These are phyloP conservation scores for Thymelicus sylvestris DNA, from an alignment of 2,888 invertebrate genomes.

Conservation along the genomic window DNA sequence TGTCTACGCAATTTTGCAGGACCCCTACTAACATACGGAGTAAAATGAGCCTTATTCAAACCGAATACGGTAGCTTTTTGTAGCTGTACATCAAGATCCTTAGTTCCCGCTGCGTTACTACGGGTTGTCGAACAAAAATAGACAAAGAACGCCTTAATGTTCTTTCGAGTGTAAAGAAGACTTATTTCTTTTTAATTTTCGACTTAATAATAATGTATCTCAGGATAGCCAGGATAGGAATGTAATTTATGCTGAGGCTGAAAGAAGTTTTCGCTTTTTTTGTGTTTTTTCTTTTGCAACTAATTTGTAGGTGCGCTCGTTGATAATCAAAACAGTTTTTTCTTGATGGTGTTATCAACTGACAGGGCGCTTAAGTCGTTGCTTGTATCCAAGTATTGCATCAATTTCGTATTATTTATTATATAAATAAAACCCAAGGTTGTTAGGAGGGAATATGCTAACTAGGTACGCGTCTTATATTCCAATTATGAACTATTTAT, in stretches of 20 bases:
- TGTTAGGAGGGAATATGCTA: no score
- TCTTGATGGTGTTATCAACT: conserved; percentile 10
- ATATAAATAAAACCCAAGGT: no score
- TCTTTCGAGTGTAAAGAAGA: conserved; percentile 67
- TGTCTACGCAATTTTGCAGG: conserved; percentile 45
- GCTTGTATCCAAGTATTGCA: neutral
- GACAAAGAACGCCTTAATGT: conserved; percentile 69
- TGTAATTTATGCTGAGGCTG: conserved; percentile 42
- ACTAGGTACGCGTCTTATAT: no score
- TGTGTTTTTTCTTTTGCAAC: conserved; percentile 24
- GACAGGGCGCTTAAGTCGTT: conserved; percentile 22
- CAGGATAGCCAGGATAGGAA: conserved; percentile 39
- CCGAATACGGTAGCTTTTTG: conserved; percentile 47
- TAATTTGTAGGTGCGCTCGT: conserved; percentile 30
- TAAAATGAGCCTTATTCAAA: conserved; percentile 40
- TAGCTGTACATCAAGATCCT: conserved; percentile 50
- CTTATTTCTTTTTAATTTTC: conserved; percentile 59
- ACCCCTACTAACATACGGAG: neutral
- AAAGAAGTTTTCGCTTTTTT: conserved; percentile 21
- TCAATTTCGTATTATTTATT: no score
- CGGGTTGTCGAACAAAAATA: conserved; percentile 76
- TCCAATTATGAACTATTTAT: no score
- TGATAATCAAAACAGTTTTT: conserved; percentile 30
- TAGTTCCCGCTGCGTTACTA: conserved; percentile 72
- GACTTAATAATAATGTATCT: conserved; percentile 39